Conservation (phyloP, 2,113 vertebrate species). For the Sapayoa aenigma region DNA sequence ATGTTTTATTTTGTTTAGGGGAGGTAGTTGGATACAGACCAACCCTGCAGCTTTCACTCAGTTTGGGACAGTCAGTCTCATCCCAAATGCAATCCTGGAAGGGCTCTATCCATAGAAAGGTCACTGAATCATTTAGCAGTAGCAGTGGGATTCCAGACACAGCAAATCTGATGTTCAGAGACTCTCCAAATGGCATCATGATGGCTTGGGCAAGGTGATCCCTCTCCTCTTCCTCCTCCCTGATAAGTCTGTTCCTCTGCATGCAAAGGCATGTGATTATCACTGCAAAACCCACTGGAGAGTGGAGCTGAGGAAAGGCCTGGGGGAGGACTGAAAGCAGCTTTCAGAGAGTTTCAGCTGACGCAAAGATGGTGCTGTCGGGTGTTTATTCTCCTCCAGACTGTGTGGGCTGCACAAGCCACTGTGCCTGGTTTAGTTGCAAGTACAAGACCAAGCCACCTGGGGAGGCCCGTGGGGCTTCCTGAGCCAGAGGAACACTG, state of each 20-base stretch:
- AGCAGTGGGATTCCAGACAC: not conserved
- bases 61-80: not conserved
- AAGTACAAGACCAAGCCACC: not conserved
- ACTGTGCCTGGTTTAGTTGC: not conserved
- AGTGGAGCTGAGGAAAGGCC: not conserved
- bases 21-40: not conserved
- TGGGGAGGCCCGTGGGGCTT: slow-evolving; percentile 25
- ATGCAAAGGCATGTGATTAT: not conserved
- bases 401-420: not conserved
- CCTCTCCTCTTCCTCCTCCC: not conserved
- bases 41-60: not conserved
- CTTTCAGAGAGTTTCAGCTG: not conserved
- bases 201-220: not conserved
- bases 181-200: not conserved
- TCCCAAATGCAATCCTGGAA: not conserved
- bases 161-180: not conserved
- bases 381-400: not conserved
- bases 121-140: not conserved
- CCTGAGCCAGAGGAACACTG: not conserved
- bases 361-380: not conserved
- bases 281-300: not conserved
- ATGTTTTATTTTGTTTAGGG: not conserved
- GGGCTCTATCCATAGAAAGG: not conserved
- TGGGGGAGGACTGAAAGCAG: not conserved
- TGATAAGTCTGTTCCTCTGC: not conserved